phyloP scores from a whole-genome alignment of 2,797 vertebrate genomes.

The Chaenodraco wilsoni region DNA sequence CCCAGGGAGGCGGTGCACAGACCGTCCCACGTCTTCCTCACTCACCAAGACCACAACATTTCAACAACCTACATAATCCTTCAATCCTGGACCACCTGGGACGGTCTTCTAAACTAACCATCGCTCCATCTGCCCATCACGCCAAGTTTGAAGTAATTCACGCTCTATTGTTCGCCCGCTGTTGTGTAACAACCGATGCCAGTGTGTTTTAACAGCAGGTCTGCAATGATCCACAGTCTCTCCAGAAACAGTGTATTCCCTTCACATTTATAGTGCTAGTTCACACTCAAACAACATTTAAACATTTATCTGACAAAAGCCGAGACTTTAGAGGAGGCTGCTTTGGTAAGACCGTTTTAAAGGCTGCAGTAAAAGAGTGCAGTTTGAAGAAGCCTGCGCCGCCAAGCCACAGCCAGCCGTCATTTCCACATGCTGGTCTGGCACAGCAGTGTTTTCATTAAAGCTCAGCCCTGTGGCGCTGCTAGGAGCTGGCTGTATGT shows the following conservation, averaged over 20 bases:
- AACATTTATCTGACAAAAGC: neutral
- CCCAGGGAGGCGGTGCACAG: conserved; percentile 49
- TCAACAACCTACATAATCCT: conserved; percentile 32
- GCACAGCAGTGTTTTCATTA: conserved; percentile 48
- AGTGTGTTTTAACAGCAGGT: conserved; percentile 33
- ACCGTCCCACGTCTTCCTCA: neutral
- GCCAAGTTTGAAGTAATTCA: conserved; percentile 2
- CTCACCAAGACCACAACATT: conserved; percentile 7
- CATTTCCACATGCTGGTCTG: conserved; percentile 59
- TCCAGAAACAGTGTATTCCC: conserved; percentile 49
- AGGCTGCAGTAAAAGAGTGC: conserved; percentile 42
- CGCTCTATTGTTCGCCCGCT: conserved; percentile 11
- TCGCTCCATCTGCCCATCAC: neutral
- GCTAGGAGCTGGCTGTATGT: conserved; percentile 13
- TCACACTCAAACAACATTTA: conserved; percentile 16
- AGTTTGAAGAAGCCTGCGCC: conserved; percentile 11
- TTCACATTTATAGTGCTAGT: conserved; percentile 40
- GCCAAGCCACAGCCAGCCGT: conserved; percentile 55
- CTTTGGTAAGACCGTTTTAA: conserved; percentile 48
- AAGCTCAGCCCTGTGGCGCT: conserved; percentile 1
- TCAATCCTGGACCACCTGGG: conserved; percentile 28
- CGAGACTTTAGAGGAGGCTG: conserved; percentile 34
- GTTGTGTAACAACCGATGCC: conserved; percentile 21
- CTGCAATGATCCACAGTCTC: conserved; percentile 6
- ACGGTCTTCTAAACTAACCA: conserved; percentile 1